These are phyloP conservation scores for Papilio machaon DNA, from an alignment of 1,140 invertebrate genomes.

Conservation along the genomic window DNA sequence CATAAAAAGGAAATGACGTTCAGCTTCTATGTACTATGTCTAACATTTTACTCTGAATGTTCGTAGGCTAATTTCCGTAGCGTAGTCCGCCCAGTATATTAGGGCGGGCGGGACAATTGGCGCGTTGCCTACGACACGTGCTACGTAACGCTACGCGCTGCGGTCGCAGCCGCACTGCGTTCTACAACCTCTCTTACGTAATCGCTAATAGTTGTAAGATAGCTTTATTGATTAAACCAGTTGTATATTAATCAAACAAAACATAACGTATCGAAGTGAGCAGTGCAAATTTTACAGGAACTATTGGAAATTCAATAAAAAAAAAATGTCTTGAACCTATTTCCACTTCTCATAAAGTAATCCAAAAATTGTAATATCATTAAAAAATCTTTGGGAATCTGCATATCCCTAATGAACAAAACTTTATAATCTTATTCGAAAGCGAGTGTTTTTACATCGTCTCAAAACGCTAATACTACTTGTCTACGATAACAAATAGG, in stretches of 20 bases:
- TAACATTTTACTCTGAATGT: background rate
- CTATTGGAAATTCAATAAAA: no score
- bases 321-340: no score
- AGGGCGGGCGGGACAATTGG: constrained; percentile 20
- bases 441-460: no score
- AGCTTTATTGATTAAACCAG: background rate
- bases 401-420: no score
- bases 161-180: constrained; percentile 4
- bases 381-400: no score
- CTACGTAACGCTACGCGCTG: constrained; percentile 17
- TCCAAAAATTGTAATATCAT: no score
- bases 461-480: no score
- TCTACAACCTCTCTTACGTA: background rate
- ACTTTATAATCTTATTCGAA: no score
- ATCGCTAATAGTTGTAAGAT: background rate
- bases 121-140: constrained; percentile 25
- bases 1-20: no score
- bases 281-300: no score
- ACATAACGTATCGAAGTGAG: background rate
- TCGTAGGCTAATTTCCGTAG: background rate
- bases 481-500: background rate
- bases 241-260: background rate
- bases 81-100: background rate
- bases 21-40: no score
- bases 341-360: no score